Conservation (phyloP, 2,888 invertebrate genomes). For the Scrobipalpa atriplicella region DNA sequence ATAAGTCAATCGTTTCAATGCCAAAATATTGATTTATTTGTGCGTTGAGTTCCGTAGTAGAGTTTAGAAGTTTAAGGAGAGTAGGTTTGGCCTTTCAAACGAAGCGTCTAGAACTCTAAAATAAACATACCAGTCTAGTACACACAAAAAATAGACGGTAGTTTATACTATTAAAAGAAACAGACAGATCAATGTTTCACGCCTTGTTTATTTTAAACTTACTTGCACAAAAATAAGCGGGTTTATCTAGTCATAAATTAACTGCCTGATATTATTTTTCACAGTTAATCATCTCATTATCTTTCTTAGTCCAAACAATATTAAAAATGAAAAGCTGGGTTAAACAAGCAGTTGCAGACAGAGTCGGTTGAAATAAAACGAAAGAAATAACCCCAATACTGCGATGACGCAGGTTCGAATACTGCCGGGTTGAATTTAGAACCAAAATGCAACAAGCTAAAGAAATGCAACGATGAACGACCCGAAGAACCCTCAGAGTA, state of each 20-base stretch:
- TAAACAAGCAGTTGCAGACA: constrained; percentile 6
- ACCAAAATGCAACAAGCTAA: constrained; percentile 7
- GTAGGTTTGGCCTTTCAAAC: background rate
- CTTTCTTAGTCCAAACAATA: background rate
- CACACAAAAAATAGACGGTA: background rate
- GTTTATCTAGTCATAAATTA: too few species aligned
- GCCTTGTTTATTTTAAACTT: background rate
- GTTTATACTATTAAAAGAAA: background rate
- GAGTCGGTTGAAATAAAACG: background rate
- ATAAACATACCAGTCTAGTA: background rate
- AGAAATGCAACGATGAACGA: too few species aligned
- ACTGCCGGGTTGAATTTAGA: constrained; percentile 24
- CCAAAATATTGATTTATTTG: constrained; percentile 12
- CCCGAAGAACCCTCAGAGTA: too few species aligned
- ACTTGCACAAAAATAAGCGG: background rate
- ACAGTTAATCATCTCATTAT: background rate
- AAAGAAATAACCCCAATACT: constrained; percentile 22
- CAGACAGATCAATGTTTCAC: background rate
- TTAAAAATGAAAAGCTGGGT: background rate
- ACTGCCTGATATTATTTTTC: too few species aligned
- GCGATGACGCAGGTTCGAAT: constrained; percentile 21
- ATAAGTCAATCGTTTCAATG: constrained; percentile 7
- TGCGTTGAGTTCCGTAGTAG: background rate
- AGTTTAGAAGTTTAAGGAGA: background rate
- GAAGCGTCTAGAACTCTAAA: background rate